Conservation (phyloP, 2,797 vertebrate genomes). For the Borostomias antarcticus region DNA sequence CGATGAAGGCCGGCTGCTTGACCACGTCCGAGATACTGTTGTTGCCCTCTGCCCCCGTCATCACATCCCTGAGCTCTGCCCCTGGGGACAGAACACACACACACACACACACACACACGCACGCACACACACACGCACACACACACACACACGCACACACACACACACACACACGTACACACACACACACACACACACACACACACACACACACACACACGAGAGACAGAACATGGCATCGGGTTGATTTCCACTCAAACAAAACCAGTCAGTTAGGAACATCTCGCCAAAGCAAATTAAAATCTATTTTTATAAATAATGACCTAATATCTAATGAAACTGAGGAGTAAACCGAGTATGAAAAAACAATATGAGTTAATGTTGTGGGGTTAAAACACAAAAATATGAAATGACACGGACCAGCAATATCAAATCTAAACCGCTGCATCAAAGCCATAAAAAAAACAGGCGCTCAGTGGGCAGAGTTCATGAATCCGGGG, state of each 20-base stretch:
- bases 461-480: conserved; percentile 50
- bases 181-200: conserved; percentile 19
- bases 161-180: conserved; percentile 14
- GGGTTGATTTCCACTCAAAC: not conserved
- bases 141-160: conserved; percentile 14
- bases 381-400: not conserved
- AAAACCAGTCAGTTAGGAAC: not conserved
- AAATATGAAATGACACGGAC: not conserved
- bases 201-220: conserved; percentile 18
- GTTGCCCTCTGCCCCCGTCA: conserved; percentile 85
- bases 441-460: not conserved
- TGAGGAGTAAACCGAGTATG: not conserved
- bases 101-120: conserved; percentile 20
- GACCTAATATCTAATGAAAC: not conserved
- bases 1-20: conserved; percentile 96
- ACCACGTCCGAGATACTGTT: conserved; percentile 96
- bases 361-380: not conserved
- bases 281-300: conserved; percentile 1
- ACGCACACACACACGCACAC: conserved; percentile 17
- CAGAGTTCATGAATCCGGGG: conserved; percentile 76
- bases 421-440: conserved; percentile 8
- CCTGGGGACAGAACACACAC: conserved; percentile 71
- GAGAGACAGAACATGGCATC: conserved; percentile 10
- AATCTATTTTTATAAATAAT: not conserved
- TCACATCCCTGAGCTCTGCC: conserved; percentile 84